Evolutionary conservation across 2,797 vertebrate genomes (phyloP), one percentile per base, ranked within the genome.

Genomic region (Morus bassanus): DNA sequence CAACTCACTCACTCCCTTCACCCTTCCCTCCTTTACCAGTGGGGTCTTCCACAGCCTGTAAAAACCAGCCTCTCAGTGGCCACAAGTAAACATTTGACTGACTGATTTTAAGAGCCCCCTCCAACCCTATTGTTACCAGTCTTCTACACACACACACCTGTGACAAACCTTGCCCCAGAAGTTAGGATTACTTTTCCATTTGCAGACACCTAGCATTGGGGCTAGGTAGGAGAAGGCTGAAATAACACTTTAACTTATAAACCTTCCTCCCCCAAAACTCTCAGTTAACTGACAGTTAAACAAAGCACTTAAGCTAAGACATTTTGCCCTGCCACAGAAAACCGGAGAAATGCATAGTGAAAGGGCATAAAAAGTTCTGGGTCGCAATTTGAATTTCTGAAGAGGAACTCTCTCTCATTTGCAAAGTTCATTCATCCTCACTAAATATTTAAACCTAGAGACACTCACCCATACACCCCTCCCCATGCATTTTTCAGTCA

Each of bases 381-480:
- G 63, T n/a, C 76, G 43, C 48, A 70, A 35, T 76, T 5, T 70
- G 64, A 51, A 88, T 92, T 91, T 80, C 77, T 88, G 57, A 69
- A 93, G 60, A 83, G 2, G 1, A 85, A 50, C 27, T 18, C 41
- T 33, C 35, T 56, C 67, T 70, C 60, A 18, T 81, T 89, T 76
- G n/a, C 50, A 69, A 88, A 91, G 83, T 92, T 91, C 82, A 67
- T 86, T 90, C 81, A 85, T 59, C 31, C 46, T 68, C 90, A 85
- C 56, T 37, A 89, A 93, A 63, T 61, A 85, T 9, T 91, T 57
- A 89, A 83, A 85, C 22, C 51, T 53, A 43, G 33, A 92, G 57
- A 60, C 70, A 79, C 31, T 72, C 86, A 76, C 11, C 22, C 91
- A 22, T 33, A 37, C 46, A 70, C 83, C 37, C 78, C 73, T 73